Evolutionary conservation across 2,888 invertebrate species (phyloP), one percentile per base, ranked within the genome.

Genomic region (Yponomeuta malinellus): DNA sequence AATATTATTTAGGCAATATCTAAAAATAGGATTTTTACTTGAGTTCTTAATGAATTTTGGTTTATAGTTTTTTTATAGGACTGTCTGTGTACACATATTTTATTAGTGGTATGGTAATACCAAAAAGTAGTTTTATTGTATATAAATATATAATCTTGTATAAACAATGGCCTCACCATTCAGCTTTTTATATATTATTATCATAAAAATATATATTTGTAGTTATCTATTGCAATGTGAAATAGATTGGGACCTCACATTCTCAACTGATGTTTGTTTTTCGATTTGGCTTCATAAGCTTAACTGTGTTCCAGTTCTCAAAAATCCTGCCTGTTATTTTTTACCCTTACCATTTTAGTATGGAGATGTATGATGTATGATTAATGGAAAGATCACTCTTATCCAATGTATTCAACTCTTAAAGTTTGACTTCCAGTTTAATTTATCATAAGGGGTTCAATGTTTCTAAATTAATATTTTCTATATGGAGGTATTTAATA

Each of bases 91-190:
- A 63, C 70, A 63, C 48, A 37, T 63, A 31, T 70, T 48, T 65
- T 48, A 59, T 59, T 59, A 59, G 64, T 64, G 70, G 70, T 70
- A 70, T 70, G 65, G 59, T 64, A 65, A 65, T 70, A 65, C 70
- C 70, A 70, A 70, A 70, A 70, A 70, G 31, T 70, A 70, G 70
- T 29, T 70, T 69, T 63, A 65, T 63, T 69, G 33, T 69, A 43
- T 65, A 48, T 65, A 43, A 29, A 48, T 70, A 70, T 48, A 65
- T 65, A 64, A 70, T 65, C 48, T 48, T 10, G n/a, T 63, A 23
- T 23, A 31, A 31, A 52, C 52, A n/a, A 31, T 31, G 48, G 52
- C 23, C 23, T 23, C 23, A 23, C 23, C 48, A 52, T 67, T 2
- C n/a, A 67, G 43, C 65, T 65, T 65, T 29, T 12, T 65, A 65